A percentile compares a stretch with the other conserved stretches of the same genome.
These are phyloP conservation scores for Cataglyphis hispanica DNA, from an alignment of 1,140 invertebrate species.

Conservation along the genomic window DNA sequence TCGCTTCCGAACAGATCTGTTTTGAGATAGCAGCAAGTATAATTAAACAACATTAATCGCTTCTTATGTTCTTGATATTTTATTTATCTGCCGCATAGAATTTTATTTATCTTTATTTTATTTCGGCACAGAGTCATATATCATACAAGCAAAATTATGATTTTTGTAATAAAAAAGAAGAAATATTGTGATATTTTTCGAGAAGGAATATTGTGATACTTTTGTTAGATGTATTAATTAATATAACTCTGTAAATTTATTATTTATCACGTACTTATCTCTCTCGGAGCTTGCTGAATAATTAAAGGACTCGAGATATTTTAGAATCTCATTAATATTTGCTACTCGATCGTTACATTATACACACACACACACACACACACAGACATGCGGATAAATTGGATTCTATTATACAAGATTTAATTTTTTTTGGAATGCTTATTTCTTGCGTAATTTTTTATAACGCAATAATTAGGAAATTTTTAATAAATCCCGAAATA, in stretches of 20 bases:
- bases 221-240: not conserved
- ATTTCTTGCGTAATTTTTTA: not conserved
- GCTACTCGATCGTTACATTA: too few species aligned
- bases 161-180: not conserved
- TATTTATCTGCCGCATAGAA: not conserved
- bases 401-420: not conserved
- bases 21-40: slow-evolving; percentile 1
- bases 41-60: slow-evolving; percentile 14
- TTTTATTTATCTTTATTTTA: not conserved
- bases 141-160: slow-evolving; percentile 1
- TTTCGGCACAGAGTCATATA: not conserved
- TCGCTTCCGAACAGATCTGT: not conserved
- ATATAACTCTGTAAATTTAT: not conserved
- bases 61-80: not conserved
- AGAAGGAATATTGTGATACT: not conserved
- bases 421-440: not conserved
- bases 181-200: not conserved
- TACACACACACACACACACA: too few species aligned
- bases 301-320: too few species aligned
- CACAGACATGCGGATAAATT: not conserved
- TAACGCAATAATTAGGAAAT: not conserved
- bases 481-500: not conserved
- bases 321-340: too few species aligned
- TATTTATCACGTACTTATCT: too few species aligned
- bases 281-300: too few species aligned